Conservation (phyloP, 1,140 invertebrate genomes). For the Drosophila auraria region DNA sequence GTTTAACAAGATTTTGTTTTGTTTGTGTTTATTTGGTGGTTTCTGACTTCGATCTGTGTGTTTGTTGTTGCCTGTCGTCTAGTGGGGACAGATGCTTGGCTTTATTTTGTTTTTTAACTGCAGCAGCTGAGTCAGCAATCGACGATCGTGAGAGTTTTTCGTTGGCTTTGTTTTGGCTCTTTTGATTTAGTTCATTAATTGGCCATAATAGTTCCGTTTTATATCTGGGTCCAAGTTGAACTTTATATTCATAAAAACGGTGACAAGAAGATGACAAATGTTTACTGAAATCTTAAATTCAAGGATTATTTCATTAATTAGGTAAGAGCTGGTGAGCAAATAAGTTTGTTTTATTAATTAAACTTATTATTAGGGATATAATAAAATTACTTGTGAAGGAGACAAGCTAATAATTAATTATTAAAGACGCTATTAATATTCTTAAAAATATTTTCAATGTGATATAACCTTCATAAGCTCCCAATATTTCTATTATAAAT, state of each 20-base stretch:
- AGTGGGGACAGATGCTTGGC: constrained; percentile 40
- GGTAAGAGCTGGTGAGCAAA: neutral
- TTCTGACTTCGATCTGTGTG: constrained; percentile 35
- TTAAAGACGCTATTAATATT: neutral
- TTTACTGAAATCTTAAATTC: neutral
- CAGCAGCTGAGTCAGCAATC: constrained; percentile 68
- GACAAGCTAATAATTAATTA: too few relatives aligned
- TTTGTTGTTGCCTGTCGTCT: constrained; percentile 11
- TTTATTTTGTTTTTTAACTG: constrained; percentile 17
- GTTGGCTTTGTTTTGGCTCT: constrained; percentile 27
- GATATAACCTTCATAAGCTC: too few relatives aligned
- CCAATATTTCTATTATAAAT: too few relatives aligned
- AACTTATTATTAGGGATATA: neutral
- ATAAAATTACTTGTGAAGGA: too few relatives aligned
- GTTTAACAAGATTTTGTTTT: constrained; percentile 52
- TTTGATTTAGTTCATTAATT: constrained; percentile 52
- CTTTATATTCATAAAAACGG: constrained; percentile 4
- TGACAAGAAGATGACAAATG: neutral
- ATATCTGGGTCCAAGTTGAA: constrained; percentile 12
- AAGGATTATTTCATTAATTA: constrained; percentile 1
- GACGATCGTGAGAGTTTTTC: constrained; percentile 74
- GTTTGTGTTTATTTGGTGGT: constrained; percentile 37
- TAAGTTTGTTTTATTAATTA: neutral
- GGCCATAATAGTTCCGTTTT: constrained; percentile 48
- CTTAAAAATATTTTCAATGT: neutral